phyloP scores from a whole-genome alignment of 2,113 vertebrate species.

The Atlantisia rogersi region DNA sequence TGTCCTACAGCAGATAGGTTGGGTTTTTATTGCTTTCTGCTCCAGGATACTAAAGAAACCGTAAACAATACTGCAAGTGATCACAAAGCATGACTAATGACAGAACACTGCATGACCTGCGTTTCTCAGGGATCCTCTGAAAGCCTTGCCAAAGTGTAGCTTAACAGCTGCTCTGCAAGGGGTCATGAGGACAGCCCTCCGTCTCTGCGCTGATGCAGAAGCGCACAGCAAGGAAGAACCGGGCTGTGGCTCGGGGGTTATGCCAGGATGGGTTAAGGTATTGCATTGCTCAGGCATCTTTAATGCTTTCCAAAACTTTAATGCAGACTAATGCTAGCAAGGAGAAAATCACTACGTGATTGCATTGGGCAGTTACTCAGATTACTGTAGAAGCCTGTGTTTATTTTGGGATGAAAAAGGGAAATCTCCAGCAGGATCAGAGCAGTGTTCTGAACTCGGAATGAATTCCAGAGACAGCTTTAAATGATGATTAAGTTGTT shows the following conservation, averaged over 20 bases:
- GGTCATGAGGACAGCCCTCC: not conserved
- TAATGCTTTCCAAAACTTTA: not conserved
- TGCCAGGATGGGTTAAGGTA: not conserved
- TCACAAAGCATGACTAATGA: slow-evolving; percentile 58
- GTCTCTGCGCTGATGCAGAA: not conserved
- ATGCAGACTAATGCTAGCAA: not conserved
- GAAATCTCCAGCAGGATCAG: not conserved
- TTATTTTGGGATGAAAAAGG: slow-evolving; percentile 42
- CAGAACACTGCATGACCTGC: slow-evolving; percentile 15
- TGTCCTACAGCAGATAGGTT: slow-evolving; percentile 40
- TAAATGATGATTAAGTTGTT: not conserved
- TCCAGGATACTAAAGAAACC: slow-evolving; percentile 29
- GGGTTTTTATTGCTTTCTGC: slow-evolving; percentile 41
- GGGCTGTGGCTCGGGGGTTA: not conserved
- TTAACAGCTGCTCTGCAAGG: slow-evolving; percentile 18
- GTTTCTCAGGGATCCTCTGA: slow-evolving; percentile 37
- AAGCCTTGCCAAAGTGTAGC: slow-evolving; percentile 13
- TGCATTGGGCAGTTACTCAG: not conserved
- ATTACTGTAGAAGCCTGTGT: not conserved
- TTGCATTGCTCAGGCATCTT: not conserved
- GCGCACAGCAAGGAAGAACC: not conserved
- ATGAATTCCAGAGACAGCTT: not conserved
- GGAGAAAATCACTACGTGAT: not conserved
- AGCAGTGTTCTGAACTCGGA: not conserved
- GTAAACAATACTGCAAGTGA: slow-evolving; percentile 48